Evolutionary conservation across 2,113 vertebrate species (phyloP), one percentile per base, ranked within the genome.

Genomic region (Alethe diademata): DNA sequence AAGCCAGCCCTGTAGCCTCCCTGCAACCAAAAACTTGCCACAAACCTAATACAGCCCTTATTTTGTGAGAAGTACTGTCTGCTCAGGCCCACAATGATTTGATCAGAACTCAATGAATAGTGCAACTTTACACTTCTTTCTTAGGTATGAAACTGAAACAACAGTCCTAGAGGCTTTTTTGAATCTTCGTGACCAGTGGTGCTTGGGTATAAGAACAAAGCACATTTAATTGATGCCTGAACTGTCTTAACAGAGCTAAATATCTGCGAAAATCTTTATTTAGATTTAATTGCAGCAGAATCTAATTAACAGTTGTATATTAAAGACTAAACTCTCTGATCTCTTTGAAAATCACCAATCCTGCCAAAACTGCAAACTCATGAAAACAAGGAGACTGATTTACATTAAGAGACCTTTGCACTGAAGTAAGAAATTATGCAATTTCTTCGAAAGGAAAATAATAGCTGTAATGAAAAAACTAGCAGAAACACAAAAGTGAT

Each of bases 221-320:
- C 28, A 53, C 25, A 72, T 75, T 95, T 89, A 60, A 84, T 60
- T 84, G 80, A 78, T 54, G 36, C 42, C 43, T 89, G 53, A 85
- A 82, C 15, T 65, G 50, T 85, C 53, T 89, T 72, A 89, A 65
- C n/a, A 53, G 45, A 81, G 20, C 42, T 82, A 82, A 93, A 85
- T 35, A 91, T 40, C 70, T 84, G 84, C 75, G 38, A 75, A 96
- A 92, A 81, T 78, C 92, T 92, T 93, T 78, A 87, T 92, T 93
- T 92, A 91, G 70, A 82, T 88, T 93, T 90, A 82, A 86, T 92
- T 93, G 74, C 85, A 79, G 66, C 25, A 90, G 70, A 71, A 94
- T 79, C 65, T 93, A 91, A 95, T 95, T 89, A 95, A 78, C 42
- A 53, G 86, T 57, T 74, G 36, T 86, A 53, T 94, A 89, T 87